Percentiles rank a stretch among this genome's conserved stretches.
Conservation (phyloP, 2,113 vertebrate genomes). For the Microcebus griseorufus region DNA sequence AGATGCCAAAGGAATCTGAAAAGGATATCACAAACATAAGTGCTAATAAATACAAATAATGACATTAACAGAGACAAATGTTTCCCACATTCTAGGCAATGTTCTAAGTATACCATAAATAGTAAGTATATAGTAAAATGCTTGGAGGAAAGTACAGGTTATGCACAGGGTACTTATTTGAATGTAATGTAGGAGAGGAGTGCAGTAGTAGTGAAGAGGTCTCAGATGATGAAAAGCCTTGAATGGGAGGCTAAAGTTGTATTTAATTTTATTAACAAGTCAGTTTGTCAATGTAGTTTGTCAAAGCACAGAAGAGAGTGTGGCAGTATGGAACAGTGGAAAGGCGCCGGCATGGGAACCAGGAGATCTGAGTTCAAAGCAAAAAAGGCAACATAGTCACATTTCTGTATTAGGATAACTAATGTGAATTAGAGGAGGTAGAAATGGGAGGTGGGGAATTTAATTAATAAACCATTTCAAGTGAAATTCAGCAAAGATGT, state of each 20-base stretch:
- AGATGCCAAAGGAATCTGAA: neutral
- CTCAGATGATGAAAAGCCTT: neutral
- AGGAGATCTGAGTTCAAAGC: neutral
- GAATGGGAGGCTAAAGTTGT: neutral
- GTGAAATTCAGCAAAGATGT: neutral
- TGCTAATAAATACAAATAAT: neutral
- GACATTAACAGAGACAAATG: neutral
- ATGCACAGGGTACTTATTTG: neutral
- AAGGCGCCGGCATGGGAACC: too few relatives aligned
- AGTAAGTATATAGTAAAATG: neutral
- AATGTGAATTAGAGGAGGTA: neutral
- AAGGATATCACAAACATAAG: neutral
- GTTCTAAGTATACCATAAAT: neutral
- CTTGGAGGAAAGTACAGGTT: neutral
- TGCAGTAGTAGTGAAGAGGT: neutral
- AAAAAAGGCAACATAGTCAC: neutral
- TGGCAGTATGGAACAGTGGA: too few relatives aligned
- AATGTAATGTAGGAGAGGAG: neutral
- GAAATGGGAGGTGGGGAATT: neutral
- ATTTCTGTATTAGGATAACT: neutral
- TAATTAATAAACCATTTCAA: neutral
- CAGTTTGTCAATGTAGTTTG: neutral
- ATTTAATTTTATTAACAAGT: slow-evolving; percentile 1
- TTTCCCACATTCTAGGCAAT: too few relatives aligned
- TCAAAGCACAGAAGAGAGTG: neutral